Conservation (phyloP, 2,888 invertebrate genomes). For the Drosophila differens region DNA sequence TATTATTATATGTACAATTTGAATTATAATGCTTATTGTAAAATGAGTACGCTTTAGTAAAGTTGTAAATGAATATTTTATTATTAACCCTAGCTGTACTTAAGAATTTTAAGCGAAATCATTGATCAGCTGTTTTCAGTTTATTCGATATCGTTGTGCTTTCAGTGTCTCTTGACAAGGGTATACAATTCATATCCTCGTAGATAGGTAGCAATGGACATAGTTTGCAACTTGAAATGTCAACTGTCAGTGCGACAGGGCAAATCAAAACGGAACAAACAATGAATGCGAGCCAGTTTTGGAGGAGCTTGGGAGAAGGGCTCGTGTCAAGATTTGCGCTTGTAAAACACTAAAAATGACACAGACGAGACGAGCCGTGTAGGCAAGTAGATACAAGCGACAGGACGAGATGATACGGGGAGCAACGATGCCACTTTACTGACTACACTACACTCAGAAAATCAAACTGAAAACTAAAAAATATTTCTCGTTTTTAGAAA, state of each 20-base stretch:
- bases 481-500: neutral
- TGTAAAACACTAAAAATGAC: slow-evolving; percentile 73
- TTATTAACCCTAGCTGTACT: neutral
- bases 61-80: neutral
- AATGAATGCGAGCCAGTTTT: slow-evolving; percentile 38
- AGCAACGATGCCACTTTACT: slow-evolving; percentile 21
- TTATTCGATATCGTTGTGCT: slow-evolving; percentile 19
- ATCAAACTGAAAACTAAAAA: neutral
- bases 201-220: slow-evolving; percentile 21
- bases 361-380: slow-evolving; percentile 19
- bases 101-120: neutral
- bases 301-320: slow-evolving; percentile 31
- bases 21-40: neutral
- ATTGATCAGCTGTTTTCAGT: slow-evolving; percentile 10
- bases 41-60: neutral
- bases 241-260: slow-evolving; percentile 66
- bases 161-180: slow-evolving; percentile 30
- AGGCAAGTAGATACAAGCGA: neutral
- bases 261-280: slow-evolving; percentile 71
- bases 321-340: slow-evolving; percentile 70
- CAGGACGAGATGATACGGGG: neutral
- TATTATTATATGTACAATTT: neutral
- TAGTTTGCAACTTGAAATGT: slow-evolving; percentile 70
- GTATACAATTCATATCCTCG: slow-evolving; percentile 53
- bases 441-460: slow-evolving; percentile 4